Evolutionary conservation across 1,140 invertebrate species (phyloP).

Genomic region (Mycetomoellerius zeteki): DNA sequence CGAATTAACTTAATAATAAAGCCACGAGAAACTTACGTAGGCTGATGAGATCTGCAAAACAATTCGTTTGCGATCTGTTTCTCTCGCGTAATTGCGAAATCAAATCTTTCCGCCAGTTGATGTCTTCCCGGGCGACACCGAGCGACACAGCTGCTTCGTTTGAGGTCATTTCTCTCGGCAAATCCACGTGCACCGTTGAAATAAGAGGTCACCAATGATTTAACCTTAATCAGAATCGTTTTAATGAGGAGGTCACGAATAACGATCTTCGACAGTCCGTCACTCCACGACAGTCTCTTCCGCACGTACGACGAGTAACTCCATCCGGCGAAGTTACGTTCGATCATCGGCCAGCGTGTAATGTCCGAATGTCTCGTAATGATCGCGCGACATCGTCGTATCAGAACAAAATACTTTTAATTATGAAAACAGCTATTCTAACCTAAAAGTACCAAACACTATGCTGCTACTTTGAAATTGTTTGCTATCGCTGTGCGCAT

Average conservation of each 20-base stretch:
- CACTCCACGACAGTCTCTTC: conserved; percentile 18
- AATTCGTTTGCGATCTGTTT: conserved; percentile 88
- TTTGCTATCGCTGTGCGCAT: conserved; percentile 41
- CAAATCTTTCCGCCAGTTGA: conserved; percentile 88
- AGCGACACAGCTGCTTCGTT: conserved; percentile 71
- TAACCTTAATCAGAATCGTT: conserved; percentile 64
- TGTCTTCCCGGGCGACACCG: conserved; percentile 77
- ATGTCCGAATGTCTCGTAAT: conserved; percentile 57
- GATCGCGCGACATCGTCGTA: conserved; percentile 79
- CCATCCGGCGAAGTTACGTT: conserved; percentile 19
- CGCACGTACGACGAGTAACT: conserved; percentile 4
- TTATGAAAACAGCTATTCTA: conserved; percentile 80
- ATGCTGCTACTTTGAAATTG: conserved; percentile 74
- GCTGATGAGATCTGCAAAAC: conserved; percentile 89
- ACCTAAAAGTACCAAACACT: conserved; percentile 83
- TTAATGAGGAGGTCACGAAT: conserved; percentile 45
- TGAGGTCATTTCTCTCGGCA: conserved; percentile 76
- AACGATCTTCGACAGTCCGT: conserved; percentile 43
- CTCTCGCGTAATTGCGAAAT: conserved; percentile 88
- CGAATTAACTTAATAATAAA: not conserved
- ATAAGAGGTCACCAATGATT: conserved; percentile 34
- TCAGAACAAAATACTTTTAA: conserved; percentile 76
- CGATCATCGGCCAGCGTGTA: conserved; percentile 40
- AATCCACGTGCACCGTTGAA: not conserved
- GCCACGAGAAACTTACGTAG: conserved; percentile 87